Base-by-base conservation (phyloP, 2,113 vertebrate species). In the Dunckerocampus dactyliophorus region DNA sequence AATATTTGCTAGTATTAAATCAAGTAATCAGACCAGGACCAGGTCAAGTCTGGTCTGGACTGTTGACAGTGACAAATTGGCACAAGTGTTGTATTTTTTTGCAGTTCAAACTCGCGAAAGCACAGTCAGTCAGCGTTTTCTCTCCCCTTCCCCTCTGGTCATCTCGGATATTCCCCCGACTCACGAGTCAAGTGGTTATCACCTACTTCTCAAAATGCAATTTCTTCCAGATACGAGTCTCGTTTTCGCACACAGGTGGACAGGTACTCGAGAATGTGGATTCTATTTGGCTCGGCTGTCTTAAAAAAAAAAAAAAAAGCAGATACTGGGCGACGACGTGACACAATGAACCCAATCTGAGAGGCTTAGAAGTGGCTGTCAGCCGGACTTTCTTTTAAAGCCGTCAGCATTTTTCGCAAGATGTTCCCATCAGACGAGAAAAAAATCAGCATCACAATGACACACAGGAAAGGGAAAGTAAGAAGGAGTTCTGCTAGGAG, bases 51-150 rank as follows among this genome's bases (percentile, higher is more conserved):
- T 71, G 67, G 72, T 76, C 65, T 71, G 67, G 80, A 71, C 71
- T 84, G 78, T 76, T 87, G 85, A 82, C 79, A 81, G 76, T 63
- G 79, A 78, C 62, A 77, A 85, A 87, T 84, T 83, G 73, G 81
- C 82, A 78, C 74, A 47, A 69, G 76, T 69, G 66, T 47, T 63
- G 66, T 45, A 39, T 34, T 19, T 72, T 76, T 65, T 68, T 75
- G 71, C 62, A 71, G 82, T 81, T 67, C 73, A 74, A 84, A 81
- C 65, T 48, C 67, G 42, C 65, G 70, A 63, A 67, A 80, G 83
- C 75, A 56, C 72, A 80, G 74, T 67, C 72, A 79, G 59, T 68
- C 43, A 47, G 20, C 54, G 49, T 45, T 37, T 63, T 3, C 34
- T 56, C 71, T 74, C 21, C 7, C 61, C 31, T 9, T 13, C 10